A percentile compares a stretch with the other conserved stretches of the same genome.
These are phyloP conservation scores for Chiloscyllium punctatum DNA, from an alignment of 2,797 vertebrate genomes.

Conservation along the genomic window DNA sequence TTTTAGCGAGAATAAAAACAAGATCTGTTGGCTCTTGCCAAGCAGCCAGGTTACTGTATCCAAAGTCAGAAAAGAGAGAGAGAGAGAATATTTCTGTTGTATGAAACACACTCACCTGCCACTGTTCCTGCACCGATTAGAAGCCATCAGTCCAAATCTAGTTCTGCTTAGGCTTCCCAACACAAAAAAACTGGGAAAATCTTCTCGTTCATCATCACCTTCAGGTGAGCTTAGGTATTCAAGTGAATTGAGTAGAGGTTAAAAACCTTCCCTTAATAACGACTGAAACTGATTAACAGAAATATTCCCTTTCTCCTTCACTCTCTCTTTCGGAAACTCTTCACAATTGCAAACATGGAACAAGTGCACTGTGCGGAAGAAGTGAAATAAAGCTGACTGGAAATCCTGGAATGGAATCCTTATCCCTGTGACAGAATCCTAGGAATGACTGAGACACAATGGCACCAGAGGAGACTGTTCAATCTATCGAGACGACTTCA, in stretches of 20 bases:
- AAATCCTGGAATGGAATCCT: constrained; percentile 22
- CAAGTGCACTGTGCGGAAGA: not conserved
- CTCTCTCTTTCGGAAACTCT: not conserved
- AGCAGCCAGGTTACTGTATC: not conserved
- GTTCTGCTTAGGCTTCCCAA: not conserved
- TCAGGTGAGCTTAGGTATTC: not conserved
- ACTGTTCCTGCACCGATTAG: not conserved
- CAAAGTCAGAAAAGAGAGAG: not conserved
- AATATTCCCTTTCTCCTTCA: not conserved
- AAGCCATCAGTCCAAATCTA: not conserved
- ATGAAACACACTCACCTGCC: not conserved
- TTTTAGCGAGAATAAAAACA: not conserved
- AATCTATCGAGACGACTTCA: no score
- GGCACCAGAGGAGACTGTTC: no score
- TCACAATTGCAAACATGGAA: not conserved
- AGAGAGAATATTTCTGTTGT: not conserved
- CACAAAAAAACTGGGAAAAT: not conserved
- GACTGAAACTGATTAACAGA: not conserved
- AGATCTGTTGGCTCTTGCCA: not conserved
- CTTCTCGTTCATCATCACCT: not conserved
- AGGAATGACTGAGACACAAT: not conserved
- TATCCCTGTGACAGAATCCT: not conserved
- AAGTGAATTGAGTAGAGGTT: not conserved
- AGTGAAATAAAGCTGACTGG: not conserved
- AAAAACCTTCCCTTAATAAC: not conserved